Evolutionary conservation across 2,888 invertebrate species (phyloP).

Genomic region (Tupiocoris notatus): DNA sequence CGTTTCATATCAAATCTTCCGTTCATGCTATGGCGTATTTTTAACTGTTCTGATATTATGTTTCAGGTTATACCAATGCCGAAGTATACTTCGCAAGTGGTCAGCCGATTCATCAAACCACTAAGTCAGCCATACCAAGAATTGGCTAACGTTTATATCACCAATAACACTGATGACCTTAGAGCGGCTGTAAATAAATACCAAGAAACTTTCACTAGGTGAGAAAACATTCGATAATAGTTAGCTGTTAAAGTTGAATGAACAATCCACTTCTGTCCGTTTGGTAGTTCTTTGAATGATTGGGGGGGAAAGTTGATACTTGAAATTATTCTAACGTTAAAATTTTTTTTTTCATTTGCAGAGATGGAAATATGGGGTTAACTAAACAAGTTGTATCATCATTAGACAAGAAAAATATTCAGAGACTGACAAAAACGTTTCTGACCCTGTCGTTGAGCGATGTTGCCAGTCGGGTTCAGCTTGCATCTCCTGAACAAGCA

Average conservation of each 20-base stretch:
- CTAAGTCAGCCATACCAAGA: conserved; percentile 86
- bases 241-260: too few relatives aligned
- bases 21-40: too few relatives aligned
- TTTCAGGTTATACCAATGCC: conserved; percentile 66
- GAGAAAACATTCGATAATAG: too few relatives aligned
- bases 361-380: conserved; percentile 61
- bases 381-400: conserved; percentile 77
- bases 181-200: conserved; percentile 71
- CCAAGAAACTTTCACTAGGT: conserved; percentile 75
- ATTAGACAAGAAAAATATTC: conserved; percentile 93
- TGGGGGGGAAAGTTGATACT: too few relatives aligned
- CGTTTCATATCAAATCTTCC: too few relatives aligned
- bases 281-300: too few relatives aligned
- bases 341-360: conserved; percentile 52
- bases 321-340: too few relatives aligned
- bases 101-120: conserved; percentile 80
- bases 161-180: conserved; percentile 70
- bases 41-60: too few relatives aligned
- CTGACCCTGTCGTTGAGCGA: conserved; percentile 83
- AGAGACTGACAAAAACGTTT: conserved; percentile 92
- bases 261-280: too few relatives aligned
- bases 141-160: conserved; percentile 75
- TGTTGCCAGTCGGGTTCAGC: conserved; percentile 84
- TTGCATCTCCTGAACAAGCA: conserved; percentile 81
- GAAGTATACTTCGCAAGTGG: conserved; percentile 89